These are phyloP conservation scores for Prunella himalayana DNA, from an alignment of 2,113 vertebrate species.

Conservation along the genomic window DNA sequence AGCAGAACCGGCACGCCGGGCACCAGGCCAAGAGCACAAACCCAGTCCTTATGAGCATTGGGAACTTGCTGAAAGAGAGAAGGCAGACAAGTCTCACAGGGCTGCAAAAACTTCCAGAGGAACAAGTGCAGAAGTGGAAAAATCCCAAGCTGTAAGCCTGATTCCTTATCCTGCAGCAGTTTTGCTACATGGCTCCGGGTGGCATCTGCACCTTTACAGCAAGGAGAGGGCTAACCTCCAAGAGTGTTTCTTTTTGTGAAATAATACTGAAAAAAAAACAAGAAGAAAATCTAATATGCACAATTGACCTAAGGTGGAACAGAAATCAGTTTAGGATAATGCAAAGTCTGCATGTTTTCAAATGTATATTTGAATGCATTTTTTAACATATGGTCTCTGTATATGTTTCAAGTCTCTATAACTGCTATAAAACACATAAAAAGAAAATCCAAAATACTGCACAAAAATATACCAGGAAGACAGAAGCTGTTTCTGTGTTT, in stretches of 20 bases:
- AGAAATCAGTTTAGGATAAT: neutral
- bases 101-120: neutral
- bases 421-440: neutral
- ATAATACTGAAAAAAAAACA: neutral
- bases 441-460: neutral
- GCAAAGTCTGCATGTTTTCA: neutral
- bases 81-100: neutral
- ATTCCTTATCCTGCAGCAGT: neutral
- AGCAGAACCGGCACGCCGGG: constrained; percentile 80
- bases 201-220: neutral
- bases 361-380: neutral
- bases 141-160: neutral
- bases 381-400: neutral
- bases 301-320: neutral
- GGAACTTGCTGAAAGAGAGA: constrained; percentile 81
- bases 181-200: neutral
- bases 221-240: neutral
- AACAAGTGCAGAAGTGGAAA: neutral
- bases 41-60: constrained; percentile 87
- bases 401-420: neutral
- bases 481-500: neutral
- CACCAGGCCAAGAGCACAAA: constrained; percentile 84
- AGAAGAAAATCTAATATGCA: neutral
- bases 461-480: neutral
- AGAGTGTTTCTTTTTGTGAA: neutral